phyloP scores from a whole-genome alignment of 1,140 invertebrate species.

The Ceratina japonica region DNA sequence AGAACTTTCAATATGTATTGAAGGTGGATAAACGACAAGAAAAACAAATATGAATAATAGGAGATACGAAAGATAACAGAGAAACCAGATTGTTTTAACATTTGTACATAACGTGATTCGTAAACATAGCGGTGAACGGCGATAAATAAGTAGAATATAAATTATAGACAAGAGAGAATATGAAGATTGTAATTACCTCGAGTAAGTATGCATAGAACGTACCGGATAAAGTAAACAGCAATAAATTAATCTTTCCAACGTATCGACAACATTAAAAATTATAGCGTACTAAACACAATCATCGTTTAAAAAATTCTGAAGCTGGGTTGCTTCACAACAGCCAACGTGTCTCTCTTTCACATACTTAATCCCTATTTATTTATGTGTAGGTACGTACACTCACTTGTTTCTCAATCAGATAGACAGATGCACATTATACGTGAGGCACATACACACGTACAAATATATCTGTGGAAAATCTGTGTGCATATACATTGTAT shows the following conservation, averaged over 20 bases:
- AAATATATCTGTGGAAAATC: not conserved
- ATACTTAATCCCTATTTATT: too few species aligned
- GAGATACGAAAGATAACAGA: too few species aligned
- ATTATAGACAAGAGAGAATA: not conserved
- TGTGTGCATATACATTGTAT: too few species aligned
- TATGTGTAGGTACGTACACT: not conserved
- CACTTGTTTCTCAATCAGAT: too few species aligned
- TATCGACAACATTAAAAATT: conserved; percentile 19
- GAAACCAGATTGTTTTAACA: not conserved
- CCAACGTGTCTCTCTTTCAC: conserved; percentile 40
- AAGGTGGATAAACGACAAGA: not conserved
- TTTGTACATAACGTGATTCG: not conserved
- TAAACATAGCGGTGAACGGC: not conserved
- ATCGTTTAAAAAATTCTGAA: conserved; percentile 40
- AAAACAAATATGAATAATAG: not conserved
- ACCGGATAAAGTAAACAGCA: not conserved
- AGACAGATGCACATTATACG: not conserved
- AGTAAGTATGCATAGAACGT: conserved; percentile 6
- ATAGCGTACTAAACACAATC: conserved; percentile 35
- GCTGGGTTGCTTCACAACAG: conserved; percentile 29
- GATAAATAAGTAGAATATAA: too few species aligned
- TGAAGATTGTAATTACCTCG: conserved; percentile 26
- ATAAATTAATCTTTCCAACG: not conserved
- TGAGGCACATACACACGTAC: not conserved
- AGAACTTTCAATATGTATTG: not conserved